Base-by-base conservation (phyloP, 2,888 invertebrate genomes). In the Eupeodes latifasciatus region DNA sequence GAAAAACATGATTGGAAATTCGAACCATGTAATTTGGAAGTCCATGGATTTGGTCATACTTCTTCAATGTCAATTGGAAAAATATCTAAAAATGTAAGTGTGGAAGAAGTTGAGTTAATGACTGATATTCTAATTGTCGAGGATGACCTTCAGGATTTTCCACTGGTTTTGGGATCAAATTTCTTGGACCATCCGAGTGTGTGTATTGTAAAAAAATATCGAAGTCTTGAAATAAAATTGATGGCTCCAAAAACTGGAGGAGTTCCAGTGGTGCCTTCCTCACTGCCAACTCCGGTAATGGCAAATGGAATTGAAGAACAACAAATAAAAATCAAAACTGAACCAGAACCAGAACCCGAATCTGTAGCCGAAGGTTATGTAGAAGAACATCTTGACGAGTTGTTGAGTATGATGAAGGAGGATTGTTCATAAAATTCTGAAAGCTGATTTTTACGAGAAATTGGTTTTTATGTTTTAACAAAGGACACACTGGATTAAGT, bases 1-100 rank as follows among this genome's bases (percentile, higher is more conserved):
- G 49, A 34, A n/a, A 67, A 75, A 61, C 80, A 84, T 53, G 40
- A 66, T 14, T 83, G 78, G 77, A 53, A 78, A 66, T 71, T 83
- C 27, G 12, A 83, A 27, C 71, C 71, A 9, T 82, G 82, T 44
- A 47, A 59, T 44, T 5, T 47, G 1, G 57, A 51, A 64, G 11
- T 82, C 19, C 53, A 64, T 12, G 59, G 47, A 14, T 71, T 79
- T 12, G 78, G 64, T 16, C 11, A 49, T 5, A 51, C 59, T 10
- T 67, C 67, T 11, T 62, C 66, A 9, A 16, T 9, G 47, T 53
- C 83, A 40, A 51, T 74, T 51, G 62, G 71, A 4, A 84, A 80
- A 67, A 80, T 84, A 14, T 72, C 14, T 12, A 84, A 80, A 40
- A 80, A 53, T 34, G 61, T 81, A 9, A 16, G 69, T 1, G 40